Evolutionary conservation across 35 echinoderm and acorn worm genomes (phyloP).

Genomic region (Hemicentrotus pulcherrimus): DNA sequence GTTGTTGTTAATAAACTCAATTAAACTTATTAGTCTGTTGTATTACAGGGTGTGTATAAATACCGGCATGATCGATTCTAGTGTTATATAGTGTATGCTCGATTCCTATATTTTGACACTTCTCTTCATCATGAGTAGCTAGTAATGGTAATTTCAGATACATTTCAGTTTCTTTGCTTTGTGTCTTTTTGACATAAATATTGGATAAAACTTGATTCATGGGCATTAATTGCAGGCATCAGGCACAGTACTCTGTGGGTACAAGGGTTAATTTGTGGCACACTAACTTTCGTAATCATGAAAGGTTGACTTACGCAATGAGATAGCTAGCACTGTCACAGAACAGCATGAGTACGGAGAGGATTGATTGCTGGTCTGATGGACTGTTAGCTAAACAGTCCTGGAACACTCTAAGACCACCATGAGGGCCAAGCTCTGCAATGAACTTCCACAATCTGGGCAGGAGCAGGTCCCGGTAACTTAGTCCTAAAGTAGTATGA

Average conservation of each 20-base stretch:
- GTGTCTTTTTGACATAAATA: no score
- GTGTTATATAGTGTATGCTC: no score
- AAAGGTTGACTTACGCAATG: constrained; percentile 77
- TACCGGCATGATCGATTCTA: no score
- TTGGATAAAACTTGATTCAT: neutral
- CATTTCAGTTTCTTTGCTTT: no score
- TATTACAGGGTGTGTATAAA: no score
- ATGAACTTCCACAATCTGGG: constrained; percentile 98
- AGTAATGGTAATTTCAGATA: neutral
- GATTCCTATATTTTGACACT: no score
- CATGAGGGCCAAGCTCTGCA: constrained; percentile 90
- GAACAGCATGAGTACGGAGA: constrained; percentile 89
- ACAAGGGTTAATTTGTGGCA: no score
- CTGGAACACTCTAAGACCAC: constrained; percentile 84
- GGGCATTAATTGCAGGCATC: neutral
- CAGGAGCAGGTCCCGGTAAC: constrained; percentile 86
- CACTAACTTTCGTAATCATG: no score
- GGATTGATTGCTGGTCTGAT: constrained; percentile 69
- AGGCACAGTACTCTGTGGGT: neutral
- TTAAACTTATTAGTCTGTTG: no score
- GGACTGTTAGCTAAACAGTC: constrained; percentile 67
- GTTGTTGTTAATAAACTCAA: no score
- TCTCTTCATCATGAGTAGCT: neutral
- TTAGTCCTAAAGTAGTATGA: constrained; percentile 65
- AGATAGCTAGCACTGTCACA: constrained; percentile 93